Base-by-base conservation (phyloP, 1,140 invertebrate genomes). In the roundworm (Caenorhabditis elegans) region DNA sequence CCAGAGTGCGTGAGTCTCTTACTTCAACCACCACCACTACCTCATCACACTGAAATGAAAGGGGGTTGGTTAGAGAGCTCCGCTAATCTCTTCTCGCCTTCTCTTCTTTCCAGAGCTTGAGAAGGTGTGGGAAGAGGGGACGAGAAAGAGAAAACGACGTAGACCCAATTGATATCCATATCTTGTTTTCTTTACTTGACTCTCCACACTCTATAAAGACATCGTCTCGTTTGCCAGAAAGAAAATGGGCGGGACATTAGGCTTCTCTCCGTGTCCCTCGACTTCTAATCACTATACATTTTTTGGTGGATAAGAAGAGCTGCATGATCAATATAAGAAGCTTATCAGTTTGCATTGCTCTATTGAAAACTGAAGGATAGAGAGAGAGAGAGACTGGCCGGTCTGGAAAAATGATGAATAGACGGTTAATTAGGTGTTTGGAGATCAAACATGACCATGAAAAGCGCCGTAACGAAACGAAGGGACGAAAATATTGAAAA, bases 151-250 rank as follows among this genome's bases (percentile, higher is more conserved):
- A 24, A 55, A 26, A 17, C 55, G 26, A 60, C 55, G 55, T 60
- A 60, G 55, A 70, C 34, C 19, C 60, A 70, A 70, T 70, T 70
- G 60, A 70, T 70, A 70, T 77, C 43, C 76, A 48, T 77, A 48
- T 77, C 76, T 77, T 36, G 39, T 19, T 46, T n/a, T 28, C 17
- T 76, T 28, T 76, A 34, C 3, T 34, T 36, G 13, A 31, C 76
- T 36, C 46, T 46, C n/a, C 19, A 19, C n/a, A n/a, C n/a, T n/a
- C n/a, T n/a, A 46, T 48, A n/a, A 43, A 46, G 65, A 75, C 15
- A 5, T 19, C n/a, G 39, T 76, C 22, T 10, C 28, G 22, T 76
- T 19, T 11, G 19, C 55, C 26, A 19, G 55, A 22, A 60, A 39
- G 19, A 70, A 70, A 43, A n/a, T 39, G 60, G 34, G 60, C 60